phyloP scores from a whole-genome alignment of 2,113 vertebrate species.

The Caranx ignobilis region DNA sequence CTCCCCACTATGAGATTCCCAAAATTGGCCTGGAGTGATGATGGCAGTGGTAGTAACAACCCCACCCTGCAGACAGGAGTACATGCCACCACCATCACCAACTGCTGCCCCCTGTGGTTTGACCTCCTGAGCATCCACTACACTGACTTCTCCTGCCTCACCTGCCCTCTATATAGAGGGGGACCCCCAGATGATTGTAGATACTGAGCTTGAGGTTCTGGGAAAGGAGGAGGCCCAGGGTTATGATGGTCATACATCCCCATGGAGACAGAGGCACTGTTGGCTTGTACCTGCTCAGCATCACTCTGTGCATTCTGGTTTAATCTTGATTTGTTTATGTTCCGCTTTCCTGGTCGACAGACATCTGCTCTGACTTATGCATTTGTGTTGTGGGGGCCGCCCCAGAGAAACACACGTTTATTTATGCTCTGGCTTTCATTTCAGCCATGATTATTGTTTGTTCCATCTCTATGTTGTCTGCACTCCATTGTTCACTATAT shows the following conservation, averaged over 20 bases:
- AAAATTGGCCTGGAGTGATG: not conserved
- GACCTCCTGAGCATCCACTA: slow-evolving; percentile 60
- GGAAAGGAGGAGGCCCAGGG: slow-evolving; percentile 29
- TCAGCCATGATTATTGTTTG: slow-evolving; percentile 55
- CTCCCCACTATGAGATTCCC: not conserved
- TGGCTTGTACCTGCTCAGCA: slow-evolving; percentile 74
- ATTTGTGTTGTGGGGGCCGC: slow-evolving; percentile 26
- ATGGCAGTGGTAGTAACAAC: slow-evolving; percentile 78
- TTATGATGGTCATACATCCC: not conserved
- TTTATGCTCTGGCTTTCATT: slow-evolving; percentile 69
- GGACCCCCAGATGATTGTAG: slow-evolving; percentile 31
- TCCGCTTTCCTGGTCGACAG: slow-evolving; percentile 45
- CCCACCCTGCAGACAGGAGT: slow-evolving; percentile 54
- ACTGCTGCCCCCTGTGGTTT: slow-evolving; percentile 66
- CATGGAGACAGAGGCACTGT: slow-evolving; percentile 64
- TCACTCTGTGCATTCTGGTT: slow-evolving; percentile 58
- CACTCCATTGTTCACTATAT: slow-evolving; percentile 65
- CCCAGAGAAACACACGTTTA: slow-evolving; percentile 75
- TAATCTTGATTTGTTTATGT: slow-evolving; percentile 73
- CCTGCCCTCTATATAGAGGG: slow-evolving; percentile 48
- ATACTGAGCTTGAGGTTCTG: slow-evolving; percentile 20
- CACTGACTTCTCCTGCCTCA: slow-evolving; percentile 68
- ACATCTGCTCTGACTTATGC: slow-evolving; percentile 24
- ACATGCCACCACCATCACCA: slow-evolving; percentile 62
- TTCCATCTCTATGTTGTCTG: slow-evolving; percentile 58